phyloP scores from a whole-genome alignment of 2,113 vertebrate species.

The Mastomys natalensis region DNA sequence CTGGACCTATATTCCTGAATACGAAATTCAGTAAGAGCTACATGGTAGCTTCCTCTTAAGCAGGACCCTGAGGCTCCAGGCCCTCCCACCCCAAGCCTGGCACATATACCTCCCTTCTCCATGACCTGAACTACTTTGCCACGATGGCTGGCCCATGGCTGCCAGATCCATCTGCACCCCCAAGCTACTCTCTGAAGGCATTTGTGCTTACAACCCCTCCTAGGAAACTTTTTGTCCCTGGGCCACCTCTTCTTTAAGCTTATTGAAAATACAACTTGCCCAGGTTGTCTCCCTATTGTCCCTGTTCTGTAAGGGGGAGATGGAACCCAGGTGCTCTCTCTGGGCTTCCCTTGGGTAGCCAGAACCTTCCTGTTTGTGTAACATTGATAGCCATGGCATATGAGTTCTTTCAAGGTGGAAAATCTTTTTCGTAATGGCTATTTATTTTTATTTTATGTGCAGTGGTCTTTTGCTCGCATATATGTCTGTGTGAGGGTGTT shows the following conservation, averaged over 20 bases:
- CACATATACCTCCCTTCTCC: not conserved
- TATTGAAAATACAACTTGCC: conserved; percentile 9
- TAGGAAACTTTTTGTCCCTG: not conserved
- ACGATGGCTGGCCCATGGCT: not conserved
- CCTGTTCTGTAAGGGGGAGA: not conserved
- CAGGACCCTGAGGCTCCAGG: not conserved
- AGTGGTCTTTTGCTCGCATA: not conserved
- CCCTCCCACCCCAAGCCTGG: not conserved
- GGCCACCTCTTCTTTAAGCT: not conserved
- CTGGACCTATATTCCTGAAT: not conserved
- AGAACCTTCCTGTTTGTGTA: not conserved
- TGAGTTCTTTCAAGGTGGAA: not conserved
- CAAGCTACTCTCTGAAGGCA: not conserved
- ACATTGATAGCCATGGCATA: not conserved
- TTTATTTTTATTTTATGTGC: not conserved
- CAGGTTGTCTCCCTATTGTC: not conserved
- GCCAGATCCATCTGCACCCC: not conserved
- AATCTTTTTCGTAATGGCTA: not conserved
- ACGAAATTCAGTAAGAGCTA: not conserved
- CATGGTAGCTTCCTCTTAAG: not conserved
- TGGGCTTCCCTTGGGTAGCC: not conserved
- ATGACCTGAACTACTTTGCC: not conserved
- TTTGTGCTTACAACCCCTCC: not conserved
- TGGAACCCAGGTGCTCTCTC: not conserved
- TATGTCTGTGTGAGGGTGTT: not conserved